These are phyloP conservation scores for Silurus glanis DNA, from an alignment of 2,113 vertebrate genomes.

Conservation along the genomic window DNA sequence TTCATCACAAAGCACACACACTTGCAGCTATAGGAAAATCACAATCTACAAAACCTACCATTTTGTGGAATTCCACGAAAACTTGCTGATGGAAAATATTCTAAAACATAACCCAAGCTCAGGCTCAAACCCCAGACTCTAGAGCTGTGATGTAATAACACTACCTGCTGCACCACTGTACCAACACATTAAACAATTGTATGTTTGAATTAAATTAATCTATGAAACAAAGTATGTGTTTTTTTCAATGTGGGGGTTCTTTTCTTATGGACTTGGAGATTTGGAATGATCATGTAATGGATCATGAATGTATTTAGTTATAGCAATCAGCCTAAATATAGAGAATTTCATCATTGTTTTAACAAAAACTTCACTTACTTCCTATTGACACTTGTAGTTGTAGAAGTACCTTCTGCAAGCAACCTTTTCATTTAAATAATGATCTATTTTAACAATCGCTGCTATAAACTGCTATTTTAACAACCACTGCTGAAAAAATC, in stretches of 20 bases:
- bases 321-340: background rate
- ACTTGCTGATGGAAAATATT: background rate
- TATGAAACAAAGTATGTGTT: no score
- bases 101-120: background rate
- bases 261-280: background rate
- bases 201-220: background rate
- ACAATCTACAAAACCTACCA: background rate
- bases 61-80: no score
- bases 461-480: no score
- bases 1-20: background rate
- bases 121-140: background rate
- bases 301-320: background rate
- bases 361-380: background rate
- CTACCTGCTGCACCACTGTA: background rate
- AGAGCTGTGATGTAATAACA: background rate
- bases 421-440: background rate
- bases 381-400: background rate
- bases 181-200: background rate
- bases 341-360: background rate
- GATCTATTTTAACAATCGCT: no score
- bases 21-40: background rate
- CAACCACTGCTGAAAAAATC: no score
- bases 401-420: background rate
- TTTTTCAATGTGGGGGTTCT: background rate
- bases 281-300: background rate